These are phyloP conservation scores for Embidobia sp. DNA, from an alignment of 2,888 invertebrate species.

Conservation along the genomic window DNA sequence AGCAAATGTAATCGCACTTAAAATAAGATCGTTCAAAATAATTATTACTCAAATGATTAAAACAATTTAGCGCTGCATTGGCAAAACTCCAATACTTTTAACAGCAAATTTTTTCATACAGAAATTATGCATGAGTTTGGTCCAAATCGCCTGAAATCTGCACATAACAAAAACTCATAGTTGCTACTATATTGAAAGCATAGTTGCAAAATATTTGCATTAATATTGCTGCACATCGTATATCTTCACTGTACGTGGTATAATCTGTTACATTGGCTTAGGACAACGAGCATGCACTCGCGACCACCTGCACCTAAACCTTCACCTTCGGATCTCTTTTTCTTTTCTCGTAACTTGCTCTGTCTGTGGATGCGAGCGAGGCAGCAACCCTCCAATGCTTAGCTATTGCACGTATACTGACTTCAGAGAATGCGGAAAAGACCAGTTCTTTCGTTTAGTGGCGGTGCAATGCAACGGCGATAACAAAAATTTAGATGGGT, in stretches of 20 bases:
- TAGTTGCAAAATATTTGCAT: constrained; percentile 38
- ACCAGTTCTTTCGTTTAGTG: constrained; percentile 49
- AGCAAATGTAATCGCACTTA: too few relatives aligned
- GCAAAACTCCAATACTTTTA: too few relatives aligned
- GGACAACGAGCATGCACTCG: constrained; percentile 44
- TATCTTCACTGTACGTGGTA: constrained; percentile 33
- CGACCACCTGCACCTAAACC: constrained; percentile 59
- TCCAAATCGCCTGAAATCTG: constrained; percentile 1
- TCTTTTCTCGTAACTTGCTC: constrained; percentile 21
- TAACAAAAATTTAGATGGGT: neutral
- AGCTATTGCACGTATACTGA: constrained; percentile 35
- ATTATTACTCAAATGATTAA: too few relatives aligned
- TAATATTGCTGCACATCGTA: constrained; percentile 39
- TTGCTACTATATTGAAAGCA: neutral
- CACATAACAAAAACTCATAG: neutral
- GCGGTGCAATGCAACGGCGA: constrained; percentile 17
- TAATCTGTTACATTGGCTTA: constrained; percentile 50
- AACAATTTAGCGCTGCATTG: too few relatives aligned
- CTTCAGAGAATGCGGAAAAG: constrained; percentile 52
- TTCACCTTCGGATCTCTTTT: constrained; percentile 51
- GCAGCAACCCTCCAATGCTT: constrained; percentile 53
- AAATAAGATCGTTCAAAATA: too few relatives aligned
- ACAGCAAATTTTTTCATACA: too few relatives aligned
- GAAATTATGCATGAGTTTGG: too few relatives aligned
- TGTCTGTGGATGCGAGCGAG: constrained; percentile 19